Evolutionary conservation across 2,797 vertebrate genomes (phyloP).

Genomic region (Manis pentadactyla): DNA sequence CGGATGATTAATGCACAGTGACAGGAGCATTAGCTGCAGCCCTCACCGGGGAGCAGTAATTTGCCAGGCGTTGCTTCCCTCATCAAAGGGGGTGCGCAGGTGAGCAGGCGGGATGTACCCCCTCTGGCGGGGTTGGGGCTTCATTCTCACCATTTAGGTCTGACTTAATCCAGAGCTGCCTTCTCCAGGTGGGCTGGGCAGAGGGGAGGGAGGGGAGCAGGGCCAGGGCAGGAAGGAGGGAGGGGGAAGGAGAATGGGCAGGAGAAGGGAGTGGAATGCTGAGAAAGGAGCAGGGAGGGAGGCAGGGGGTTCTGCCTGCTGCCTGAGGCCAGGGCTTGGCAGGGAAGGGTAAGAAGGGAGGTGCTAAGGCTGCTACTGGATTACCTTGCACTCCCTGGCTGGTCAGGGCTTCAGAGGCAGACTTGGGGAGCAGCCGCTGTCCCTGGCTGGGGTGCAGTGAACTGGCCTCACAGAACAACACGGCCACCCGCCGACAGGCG

Average conservation of each 20-base stretch:
- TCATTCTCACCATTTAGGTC: neutral
- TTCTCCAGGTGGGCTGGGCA: neutral
- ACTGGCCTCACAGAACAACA: neutral
- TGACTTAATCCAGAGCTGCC: neutral
- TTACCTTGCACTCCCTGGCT: neutral
- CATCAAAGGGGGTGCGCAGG: slow-evolving; percentile 67
- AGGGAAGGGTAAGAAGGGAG: too few species aligned
- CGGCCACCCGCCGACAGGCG: too few species aligned
- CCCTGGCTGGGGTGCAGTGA: neutral
- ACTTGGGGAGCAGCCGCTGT: accelerated
- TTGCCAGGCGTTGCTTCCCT: slow-evolving; percentile 70
- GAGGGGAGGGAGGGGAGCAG: neutral
- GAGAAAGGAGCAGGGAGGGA: accelerated
- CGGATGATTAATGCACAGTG: slow-evolving; percentile 53
- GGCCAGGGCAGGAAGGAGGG: accelerated
- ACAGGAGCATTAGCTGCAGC: slow-evolving; percentile 68
- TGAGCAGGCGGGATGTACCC: neutral
- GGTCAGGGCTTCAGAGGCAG: neutral
- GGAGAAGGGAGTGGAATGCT: too few species aligned
- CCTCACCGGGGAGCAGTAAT: slow-evolving; percentile 68
- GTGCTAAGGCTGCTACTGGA: neutral
- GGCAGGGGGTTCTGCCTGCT: too few species aligned
- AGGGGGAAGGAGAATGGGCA: too few species aligned
- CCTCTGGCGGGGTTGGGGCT: neutral
- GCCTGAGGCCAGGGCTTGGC: neutral